phyloP scores from a whole-genome alignment of 2,888 invertebrate species.

The Geophilus truncorum region DNA sequence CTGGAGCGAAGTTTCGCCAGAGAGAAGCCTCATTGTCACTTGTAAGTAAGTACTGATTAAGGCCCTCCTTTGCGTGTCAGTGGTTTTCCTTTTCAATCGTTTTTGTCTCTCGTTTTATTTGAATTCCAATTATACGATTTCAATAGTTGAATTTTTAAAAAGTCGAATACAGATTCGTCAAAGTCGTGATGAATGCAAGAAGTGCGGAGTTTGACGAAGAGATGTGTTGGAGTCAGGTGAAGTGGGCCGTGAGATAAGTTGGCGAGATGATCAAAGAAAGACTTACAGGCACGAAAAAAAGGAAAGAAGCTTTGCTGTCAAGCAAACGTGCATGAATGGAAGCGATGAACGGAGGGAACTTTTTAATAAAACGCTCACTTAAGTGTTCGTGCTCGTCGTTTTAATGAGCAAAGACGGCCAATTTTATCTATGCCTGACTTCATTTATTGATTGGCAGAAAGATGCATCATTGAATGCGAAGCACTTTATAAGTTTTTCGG shows the following conservation, averaged over 20 bases:
- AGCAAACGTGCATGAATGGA: not conserved
- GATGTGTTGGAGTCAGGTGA: too few species aligned
- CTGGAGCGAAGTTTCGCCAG: conserved; percentile 74
- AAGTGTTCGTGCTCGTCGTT: not conserved
- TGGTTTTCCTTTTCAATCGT: not conserved
- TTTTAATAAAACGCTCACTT: not conserved
- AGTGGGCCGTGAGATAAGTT: too few species aligned
- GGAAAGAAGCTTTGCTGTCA: not conserved
- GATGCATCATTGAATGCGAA: not conserved
- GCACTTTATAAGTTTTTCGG: too few species aligned
- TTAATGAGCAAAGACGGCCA: not conserved
- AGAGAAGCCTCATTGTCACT: conserved; percentile 72
- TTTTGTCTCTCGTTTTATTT: too few species aligned
- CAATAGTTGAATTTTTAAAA: too few species aligned
- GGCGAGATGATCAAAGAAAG: not conserved
- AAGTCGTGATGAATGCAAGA: too few species aligned
- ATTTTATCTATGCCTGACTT: not conserved
- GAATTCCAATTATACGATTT: too few species aligned
- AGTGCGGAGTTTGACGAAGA: too few species aligned
- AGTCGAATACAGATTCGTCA: too few species aligned
- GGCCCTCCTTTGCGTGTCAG: not conserved
- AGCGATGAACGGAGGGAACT: not conserved
- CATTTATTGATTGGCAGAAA: not conserved
- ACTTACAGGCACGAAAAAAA: not conserved
- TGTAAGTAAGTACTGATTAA: conserved; percentile 57